Conservation (phyloP, 2,888 invertebrate species). For the Patella pellucida region DNA sequence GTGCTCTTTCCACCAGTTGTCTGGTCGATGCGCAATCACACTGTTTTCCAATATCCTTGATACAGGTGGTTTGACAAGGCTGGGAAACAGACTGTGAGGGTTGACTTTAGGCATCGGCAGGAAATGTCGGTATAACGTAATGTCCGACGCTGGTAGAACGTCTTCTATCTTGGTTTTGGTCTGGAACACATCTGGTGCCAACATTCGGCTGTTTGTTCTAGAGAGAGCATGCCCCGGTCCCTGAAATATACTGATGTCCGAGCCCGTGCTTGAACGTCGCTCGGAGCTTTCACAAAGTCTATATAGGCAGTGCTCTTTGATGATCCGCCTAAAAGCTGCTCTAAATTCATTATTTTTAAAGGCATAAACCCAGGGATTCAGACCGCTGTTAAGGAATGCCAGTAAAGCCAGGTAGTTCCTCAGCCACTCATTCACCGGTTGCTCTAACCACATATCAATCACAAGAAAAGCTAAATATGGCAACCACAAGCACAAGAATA, state of each 20-base stretch:
- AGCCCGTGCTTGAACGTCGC: conserved; percentile 36
- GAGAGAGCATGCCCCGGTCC: conserved; percentile 31
- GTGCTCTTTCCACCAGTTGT: too few species aligned
- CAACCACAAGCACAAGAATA: conserved; percentile 77
- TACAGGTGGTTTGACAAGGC: conserved; percentile 1
- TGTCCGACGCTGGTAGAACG: background rate
- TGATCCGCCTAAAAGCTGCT: conserved; percentile 72
- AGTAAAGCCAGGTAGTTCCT: conserved; percentile 76
- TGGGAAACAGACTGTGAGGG: background rate
- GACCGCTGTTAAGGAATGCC: conserved; percentile 76
- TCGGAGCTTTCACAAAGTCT: conserved; percentile 10
- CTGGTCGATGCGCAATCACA: too few species aligned
- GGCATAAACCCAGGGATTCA: conserved; percentile 79
- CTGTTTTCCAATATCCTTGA: background rate
- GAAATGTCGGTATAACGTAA: conserved; percentile 4
- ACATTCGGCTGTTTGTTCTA: conserved; percentile 37
- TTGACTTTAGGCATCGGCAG: conserved; percentile 1
- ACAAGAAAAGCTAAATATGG: conserved; percentile 75
- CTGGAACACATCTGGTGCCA: conserved; percentile 20
- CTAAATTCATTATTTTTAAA: conserved; percentile 78
- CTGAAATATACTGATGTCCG: conserved; percentile 33
- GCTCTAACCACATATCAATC: conserved; percentile 54
- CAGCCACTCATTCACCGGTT: conserved; percentile 74
- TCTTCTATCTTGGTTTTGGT: background rate
- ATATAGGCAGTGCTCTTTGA: conserved; percentile 21